A percentile compares a stretch with the other conserved stretches of the same genome.
phyloP scores from a whole-genome alignment of 2,888 invertebrate species.

The Mylabris sibirica region DNA sequence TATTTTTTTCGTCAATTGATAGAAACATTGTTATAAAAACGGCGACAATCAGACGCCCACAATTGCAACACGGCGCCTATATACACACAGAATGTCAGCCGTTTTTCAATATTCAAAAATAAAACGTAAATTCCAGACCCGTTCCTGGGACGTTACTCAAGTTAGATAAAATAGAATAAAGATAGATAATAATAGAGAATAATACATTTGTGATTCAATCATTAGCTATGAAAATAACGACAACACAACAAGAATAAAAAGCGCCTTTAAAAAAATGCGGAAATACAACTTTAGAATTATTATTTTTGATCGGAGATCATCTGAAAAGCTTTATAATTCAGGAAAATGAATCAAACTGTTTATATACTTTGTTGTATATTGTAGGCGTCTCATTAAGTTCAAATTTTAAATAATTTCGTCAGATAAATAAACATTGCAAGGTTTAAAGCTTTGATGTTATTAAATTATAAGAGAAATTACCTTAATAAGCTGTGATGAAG shows the following conservation, averaged over 20 bases:
- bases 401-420: too few relatives aligned
- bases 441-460: too few relatives aligned
- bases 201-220: slow-evolving; percentile 31
- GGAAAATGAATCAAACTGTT: too few relatives aligned
- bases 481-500: slow-evolving; percentile 31
- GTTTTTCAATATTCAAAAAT: slow-evolving; percentile 23
- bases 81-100: slow-evolving; percentile 24
- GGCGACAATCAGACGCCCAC: slow-evolving; percentile 33
- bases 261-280: slow-evolving; percentile 21
- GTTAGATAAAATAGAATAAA: slow-evolving; percentile 8
- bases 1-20: slow-evolving; percentile 13
- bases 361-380: too few relatives aligned
- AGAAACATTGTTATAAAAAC: slow-evolving; percentile 4
- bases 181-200: slow-evolving; percentile 18
- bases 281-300: slow-evolving; percentile 17
- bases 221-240: slow-evolving; percentile 31
- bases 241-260: slow-evolving; percentile 26
- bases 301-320: background rate
- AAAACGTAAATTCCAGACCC: slow-evolving; percentile 11
- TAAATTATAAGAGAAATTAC: background rate
- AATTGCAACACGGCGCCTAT: slow-evolving; percentile 28
- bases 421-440: background rate
- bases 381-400: too few relatives aligned
- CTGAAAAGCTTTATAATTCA: background rate
- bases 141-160: slow-evolving; percentile 4